phyloP scores from a whole-genome alignment of 2,797 vertebrate genomes.

The Eulemur coronatus region DNA sequence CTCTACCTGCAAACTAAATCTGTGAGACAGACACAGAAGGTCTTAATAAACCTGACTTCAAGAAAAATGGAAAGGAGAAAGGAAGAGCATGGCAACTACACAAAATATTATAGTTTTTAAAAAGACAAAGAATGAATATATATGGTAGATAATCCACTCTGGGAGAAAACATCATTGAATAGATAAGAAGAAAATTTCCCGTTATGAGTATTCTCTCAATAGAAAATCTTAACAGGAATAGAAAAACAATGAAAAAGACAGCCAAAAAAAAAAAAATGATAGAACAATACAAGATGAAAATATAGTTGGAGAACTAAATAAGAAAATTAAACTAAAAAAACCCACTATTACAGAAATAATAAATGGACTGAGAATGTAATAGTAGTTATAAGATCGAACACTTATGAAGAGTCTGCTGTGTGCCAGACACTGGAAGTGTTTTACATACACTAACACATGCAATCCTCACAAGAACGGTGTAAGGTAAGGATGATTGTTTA shows the following conservation, averaged over 20 bases:
- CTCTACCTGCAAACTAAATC: background rate
- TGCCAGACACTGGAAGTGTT: background rate
- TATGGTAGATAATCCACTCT: background rate
- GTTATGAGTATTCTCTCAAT: background rate
- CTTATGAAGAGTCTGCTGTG: background rate
- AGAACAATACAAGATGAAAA: background rate
- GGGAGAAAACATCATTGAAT: background rate
- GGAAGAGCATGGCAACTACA: background rate
- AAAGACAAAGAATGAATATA: background rate
- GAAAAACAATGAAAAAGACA: background rate
- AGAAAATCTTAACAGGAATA: background rate
- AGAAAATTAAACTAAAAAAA: background rate
- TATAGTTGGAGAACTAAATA: background rate
- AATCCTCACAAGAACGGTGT: background rate
- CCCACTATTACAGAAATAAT: background rate
- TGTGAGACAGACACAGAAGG: background rate
- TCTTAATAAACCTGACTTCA: background rate
- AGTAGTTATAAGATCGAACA: background rate
- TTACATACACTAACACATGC: too few species aligned
- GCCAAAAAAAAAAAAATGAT: background rate
- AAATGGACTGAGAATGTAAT: too few species aligned
- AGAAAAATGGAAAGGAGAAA: background rate
- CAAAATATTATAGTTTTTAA: background rate
- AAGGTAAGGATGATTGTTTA: background rate
- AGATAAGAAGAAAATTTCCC: background rate